Evolutionary conservation across 2,888 invertebrate species (phyloP), one percentile per base, ranked within the genome.

Genomic region (Nymphalis polychloros): DNA sequence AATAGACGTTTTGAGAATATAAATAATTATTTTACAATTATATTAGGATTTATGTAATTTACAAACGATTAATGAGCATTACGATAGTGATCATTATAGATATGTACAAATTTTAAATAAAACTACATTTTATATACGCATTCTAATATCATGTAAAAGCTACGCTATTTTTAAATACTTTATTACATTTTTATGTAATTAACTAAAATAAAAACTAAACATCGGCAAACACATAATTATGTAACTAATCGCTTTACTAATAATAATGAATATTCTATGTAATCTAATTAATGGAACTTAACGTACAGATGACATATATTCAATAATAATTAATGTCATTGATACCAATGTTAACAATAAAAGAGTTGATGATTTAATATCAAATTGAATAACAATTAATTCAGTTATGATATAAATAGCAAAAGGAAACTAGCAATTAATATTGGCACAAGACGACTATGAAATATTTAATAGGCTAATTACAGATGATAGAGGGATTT

Each of bases 1-100:
- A 90, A 87, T 89, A 90, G 88, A 89, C 83, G 85, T 85, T 82
- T 85, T 86, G 88, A 86, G 84, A 84, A 88, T 88, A 88, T 90
- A 89, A 90, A 90, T 90, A 87, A 80, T 85, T 86, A 84, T 87
- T 85, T 82, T 88, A 89, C 85, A 89, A 80, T 86, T 84, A 84
- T 76, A 78, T 72, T 69, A 81, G 75, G 76, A 76, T 78, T 73
- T 70, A 78, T 78, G 77, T 81, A 82, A 84, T 86, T 81, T 87
- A 90, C 88, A 86, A 81, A 88, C 84, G 74, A 82, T 81, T 85
- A 86, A 91, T 90, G 90, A 91, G 90, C 90, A 87, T 88, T 86
- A 81, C 79, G 84, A 80, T 75, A 72, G 50, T 77, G 77, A 82
- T 83, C 76, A 81, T 79, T 79, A 81, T 79, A 88, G 90, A 90